phyloP scores from a whole-genome alignment of 1,140 invertebrate species.

The Drosophila bipectinata region DNA sequence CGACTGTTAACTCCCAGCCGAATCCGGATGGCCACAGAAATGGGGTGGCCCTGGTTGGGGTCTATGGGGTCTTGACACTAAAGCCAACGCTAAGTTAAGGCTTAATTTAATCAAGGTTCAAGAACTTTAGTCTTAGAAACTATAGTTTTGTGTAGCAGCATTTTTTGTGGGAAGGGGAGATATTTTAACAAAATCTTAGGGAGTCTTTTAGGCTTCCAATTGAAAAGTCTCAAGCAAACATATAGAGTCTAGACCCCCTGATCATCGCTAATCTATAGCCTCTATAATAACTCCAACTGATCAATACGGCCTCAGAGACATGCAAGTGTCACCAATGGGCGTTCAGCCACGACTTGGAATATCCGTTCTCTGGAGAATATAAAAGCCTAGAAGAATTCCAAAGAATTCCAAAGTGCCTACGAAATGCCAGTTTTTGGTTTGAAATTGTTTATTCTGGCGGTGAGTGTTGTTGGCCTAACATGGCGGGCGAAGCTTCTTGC shows the following conservation, averaged over 20 bases:
- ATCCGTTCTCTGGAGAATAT: constrained; percentile 51
- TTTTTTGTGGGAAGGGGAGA: background rate
- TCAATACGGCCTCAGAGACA: background rate
- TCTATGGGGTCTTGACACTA: too few relatives aligned
- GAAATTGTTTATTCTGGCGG: constrained; percentile 16
- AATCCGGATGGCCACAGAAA: constrained; percentile 22
- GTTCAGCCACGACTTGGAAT: constrained; percentile 51
- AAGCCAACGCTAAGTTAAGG: too few relatives aligned
- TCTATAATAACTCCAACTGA: background rate
- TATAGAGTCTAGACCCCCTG: background rate
- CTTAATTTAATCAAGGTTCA: too few relatives aligned
- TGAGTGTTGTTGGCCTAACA: background rate
- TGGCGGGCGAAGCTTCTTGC: too few relatives aligned
- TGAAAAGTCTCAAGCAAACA: background rate
- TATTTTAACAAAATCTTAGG: background rate
- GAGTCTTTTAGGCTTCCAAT: constrained; percentile 1
- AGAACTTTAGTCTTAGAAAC: background rate
- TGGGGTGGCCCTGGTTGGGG: constrained; percentile 4
- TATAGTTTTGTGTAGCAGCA: background rate
- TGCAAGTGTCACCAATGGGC: constrained; percentile 53
- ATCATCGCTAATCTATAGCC: too few relatives aligned
- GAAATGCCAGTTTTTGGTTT: constrained; percentile 31
- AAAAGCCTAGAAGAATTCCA: constrained; percentile 6
- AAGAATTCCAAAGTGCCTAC: background rate
- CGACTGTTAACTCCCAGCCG: constrained; percentile 57